A percentile compares a stretch with the other conserved stretches of the same genome.
Conservation (phyloP, 1,140 invertebrate genomes). For the Parapsyche elsis region DNA sequence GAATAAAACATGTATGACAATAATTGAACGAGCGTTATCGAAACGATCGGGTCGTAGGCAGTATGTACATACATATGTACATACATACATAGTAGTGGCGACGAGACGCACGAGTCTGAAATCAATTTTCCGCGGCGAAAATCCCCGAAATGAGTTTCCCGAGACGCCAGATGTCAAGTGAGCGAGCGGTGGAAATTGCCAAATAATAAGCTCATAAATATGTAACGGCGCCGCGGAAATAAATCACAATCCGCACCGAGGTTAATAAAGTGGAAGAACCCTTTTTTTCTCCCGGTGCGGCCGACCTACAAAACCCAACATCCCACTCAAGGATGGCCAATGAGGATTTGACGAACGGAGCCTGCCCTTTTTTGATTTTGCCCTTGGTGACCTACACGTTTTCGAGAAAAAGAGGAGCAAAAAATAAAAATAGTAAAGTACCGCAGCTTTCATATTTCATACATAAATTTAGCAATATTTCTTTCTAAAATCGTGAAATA, state of each 20-base stretch:
- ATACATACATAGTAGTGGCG: neutral
- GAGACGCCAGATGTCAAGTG: constrained; percentile 14
- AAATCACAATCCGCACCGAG: constrained; percentile 34
- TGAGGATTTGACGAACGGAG: neutral
- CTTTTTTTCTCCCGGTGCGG: constrained; percentile 17
- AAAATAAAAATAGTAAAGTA: too few species aligned
- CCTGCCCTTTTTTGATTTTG: neutral
- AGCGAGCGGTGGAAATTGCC: constrained; percentile 27
- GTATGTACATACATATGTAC: neutral
- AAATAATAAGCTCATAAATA: constrained; percentile 49
- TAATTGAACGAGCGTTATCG: too few species aligned
- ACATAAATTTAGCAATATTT: too few species aligned
- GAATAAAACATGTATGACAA: too few species aligned
- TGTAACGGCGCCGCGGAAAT: constrained; percentile 43
- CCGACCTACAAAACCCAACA: neutral
- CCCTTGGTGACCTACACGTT: too few species aligned
- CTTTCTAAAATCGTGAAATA: too few species aligned
- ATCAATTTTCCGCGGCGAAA: constrained; percentile 10
- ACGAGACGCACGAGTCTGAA: neutral
- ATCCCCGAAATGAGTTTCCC: constrained; percentile 16
- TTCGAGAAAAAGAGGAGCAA: too few species aligned
- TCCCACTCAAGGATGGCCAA: neutral
- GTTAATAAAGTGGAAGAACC: constrained; percentile 42
- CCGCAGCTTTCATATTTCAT: too few species aligned
- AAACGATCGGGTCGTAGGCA: too few species aligned